Conservation (phyloP, 1,140 invertebrate species). For the Antheraea pernyi region DNA sequence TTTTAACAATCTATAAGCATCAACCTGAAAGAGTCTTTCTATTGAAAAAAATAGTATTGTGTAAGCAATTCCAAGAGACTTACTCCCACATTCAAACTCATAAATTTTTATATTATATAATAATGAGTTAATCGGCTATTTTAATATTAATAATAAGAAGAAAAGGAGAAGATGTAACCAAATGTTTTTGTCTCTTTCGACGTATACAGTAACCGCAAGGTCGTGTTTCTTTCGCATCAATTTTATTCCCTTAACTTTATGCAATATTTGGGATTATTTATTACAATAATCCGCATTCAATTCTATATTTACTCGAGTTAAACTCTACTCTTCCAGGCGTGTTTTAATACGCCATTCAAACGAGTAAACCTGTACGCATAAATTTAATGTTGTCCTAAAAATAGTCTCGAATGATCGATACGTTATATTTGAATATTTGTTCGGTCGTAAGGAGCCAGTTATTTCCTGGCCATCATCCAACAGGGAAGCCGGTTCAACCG, state of each 20-base stretch:
- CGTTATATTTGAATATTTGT: not conserved
- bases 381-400: not conserved
- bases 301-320: no score
- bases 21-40: no score
- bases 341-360: not conserved
- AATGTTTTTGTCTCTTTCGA: not conserved
- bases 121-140: no score
- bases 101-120: no score
- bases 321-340: no score
- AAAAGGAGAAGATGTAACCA: not conserved
- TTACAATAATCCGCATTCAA: no score
- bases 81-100: no score
- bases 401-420: not conserved
- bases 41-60: no score
- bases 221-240: not conserved
- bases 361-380: not conserved
- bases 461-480: slow-evolving; percentile 3
- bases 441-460: not conserved
- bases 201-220: not conserved
- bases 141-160: no score
- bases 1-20: no score
- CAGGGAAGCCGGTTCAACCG: not conserved
- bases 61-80: no score
- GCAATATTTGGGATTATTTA: no score
- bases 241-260: not conserved